phyloP scores from a whole-genome alignment of 2,113 vertebrate genomes.

The Protobothrops mucrosquamatus region DNA sequence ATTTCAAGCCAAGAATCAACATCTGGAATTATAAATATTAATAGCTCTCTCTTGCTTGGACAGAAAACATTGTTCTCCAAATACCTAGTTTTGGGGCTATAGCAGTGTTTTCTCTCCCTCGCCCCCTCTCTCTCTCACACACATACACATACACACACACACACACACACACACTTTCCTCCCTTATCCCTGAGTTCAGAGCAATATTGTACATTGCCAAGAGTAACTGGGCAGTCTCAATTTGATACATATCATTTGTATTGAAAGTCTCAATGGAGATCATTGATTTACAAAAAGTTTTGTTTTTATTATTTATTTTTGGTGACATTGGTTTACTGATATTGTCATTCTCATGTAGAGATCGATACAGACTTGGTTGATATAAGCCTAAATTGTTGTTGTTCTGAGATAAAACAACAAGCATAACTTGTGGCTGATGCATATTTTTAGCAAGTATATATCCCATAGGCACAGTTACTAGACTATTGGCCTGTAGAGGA shows the following conservation, averaged over 20 bases:
- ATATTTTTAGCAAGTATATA: not conserved
- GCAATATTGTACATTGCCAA: not conserved
- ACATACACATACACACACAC: not conserved
- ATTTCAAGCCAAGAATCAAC: not conserved
- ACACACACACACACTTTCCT: not conserved
- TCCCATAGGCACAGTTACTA: not conserved
- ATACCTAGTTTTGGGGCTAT: not conserved
- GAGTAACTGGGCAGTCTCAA: not conserved
- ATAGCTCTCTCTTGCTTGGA: not conserved
- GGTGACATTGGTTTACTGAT: not conserved
- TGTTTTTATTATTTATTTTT: conserved; percentile 22
- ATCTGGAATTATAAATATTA: not conserved
- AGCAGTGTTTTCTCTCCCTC: not conserved
- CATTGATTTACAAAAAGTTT: not conserved
- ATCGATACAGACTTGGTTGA: not conserved
- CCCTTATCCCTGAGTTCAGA: not conserved
- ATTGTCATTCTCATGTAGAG: not conserved
- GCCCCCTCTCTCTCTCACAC: not conserved
- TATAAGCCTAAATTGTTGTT: not conserved
- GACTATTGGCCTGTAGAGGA: not conserved
- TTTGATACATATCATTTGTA: not conserved
- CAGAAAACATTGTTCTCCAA: not conserved
- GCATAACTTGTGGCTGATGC: not conserved
- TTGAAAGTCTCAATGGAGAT: not conserved
- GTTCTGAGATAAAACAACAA: not conserved